These are phyloP conservation scores for Trissolcus brochymenae DNA, from an alignment of 2,888 invertebrate genomes.

Conservation along the genomic window DNA sequence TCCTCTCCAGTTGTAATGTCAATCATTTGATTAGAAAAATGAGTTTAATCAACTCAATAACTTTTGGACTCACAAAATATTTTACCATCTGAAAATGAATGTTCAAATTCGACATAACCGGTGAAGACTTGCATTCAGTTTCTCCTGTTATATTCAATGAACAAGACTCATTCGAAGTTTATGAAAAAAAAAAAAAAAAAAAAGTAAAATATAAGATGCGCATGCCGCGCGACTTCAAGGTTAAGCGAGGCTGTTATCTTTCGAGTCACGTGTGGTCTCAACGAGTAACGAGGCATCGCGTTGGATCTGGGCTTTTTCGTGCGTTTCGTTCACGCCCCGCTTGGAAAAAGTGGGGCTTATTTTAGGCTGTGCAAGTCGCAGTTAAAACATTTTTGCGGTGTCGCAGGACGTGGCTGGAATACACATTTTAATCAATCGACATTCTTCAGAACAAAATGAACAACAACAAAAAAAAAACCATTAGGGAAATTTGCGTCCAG, in stretches of 20 bases:
- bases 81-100: neutral
- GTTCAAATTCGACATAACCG: neutral
- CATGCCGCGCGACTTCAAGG: slow-evolving; percentile 15
- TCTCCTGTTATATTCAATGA: neutral
- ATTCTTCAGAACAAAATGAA: slow-evolving; percentile 21
- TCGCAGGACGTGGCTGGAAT: slow-evolving; percentile 60
- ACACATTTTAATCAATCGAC: slow-evolving; percentile 25
- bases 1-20: neutral
- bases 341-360: slow-evolving; percentile 63
- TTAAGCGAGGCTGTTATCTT: slow-evolving; percentile 57
- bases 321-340: slow-evolving; percentile 62
- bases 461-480: too few species aligned
- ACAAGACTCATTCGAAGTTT: neutral
- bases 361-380: slow-evolving; percentile 58
- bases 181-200: neutral
- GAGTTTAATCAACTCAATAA: too few species aligned
- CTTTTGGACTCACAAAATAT: neutral
- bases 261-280: slow-evolving; percentile 62
- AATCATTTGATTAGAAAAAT: neutral
- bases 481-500: too few species aligned
- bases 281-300: slow-evolving; percentile 39
- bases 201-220: neutral
- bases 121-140: neutral
- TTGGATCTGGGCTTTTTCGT: slow-evolving; percentile 53
- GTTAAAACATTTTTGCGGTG: slow-evolving; percentile 59